These are phyloP conservation scores for Rhagonycha lutea DNA, from an alignment of 2,888 invertebrate species.

Conservation along the genomic window DNA sequence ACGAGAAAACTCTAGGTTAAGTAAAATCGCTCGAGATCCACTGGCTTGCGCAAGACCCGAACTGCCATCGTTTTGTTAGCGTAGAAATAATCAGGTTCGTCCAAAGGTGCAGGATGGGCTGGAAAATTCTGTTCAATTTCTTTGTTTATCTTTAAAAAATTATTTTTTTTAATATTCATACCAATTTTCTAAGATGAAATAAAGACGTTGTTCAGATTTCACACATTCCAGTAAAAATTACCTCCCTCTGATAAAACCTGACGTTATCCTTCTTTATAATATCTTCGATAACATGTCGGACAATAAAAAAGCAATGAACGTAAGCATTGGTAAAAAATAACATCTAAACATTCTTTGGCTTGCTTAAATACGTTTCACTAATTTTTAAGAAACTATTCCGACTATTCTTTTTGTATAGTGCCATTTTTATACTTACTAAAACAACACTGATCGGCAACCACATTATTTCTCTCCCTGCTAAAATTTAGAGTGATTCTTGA, in stretches of 20 bases:
- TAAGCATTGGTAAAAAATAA: constrained; percentile 13
- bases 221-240: constrained; percentile 24
- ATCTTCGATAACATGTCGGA: constrained; percentile 27
- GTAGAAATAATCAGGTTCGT: constrained; percentile 47
- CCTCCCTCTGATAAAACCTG: constrained; percentile 45
- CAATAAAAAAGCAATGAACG: constrained; percentile 9
- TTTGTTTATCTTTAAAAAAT: constrained; percentile 3
- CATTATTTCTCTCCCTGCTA: not conserved
- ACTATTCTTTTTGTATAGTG: not conserved
- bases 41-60: constrained; percentile 44
- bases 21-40: constrained; percentile 38
- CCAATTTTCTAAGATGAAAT: not conserved
- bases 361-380: not conserved
- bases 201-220: constrained; percentile 7
- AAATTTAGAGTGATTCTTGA: not conserved
- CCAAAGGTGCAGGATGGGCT: constrained; percentile 22
- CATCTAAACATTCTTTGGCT: not conserved
- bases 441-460: not conserved
- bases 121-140: constrained; percentile 11
- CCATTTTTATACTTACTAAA: not conserved
- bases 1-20: constrained; percentile 34
- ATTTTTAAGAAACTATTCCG: not conserved
- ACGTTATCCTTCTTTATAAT: constrained; percentile 52
- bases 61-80: constrained; percentile 48
- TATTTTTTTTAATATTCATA: not conserved